A percentile compares a stretch with the other conserved stretches of the same genome.
Evolutionary conservation across 2,888 invertebrate genomes (phyloP).

Genomic region (Cryptocephalus moraei): DNA sequence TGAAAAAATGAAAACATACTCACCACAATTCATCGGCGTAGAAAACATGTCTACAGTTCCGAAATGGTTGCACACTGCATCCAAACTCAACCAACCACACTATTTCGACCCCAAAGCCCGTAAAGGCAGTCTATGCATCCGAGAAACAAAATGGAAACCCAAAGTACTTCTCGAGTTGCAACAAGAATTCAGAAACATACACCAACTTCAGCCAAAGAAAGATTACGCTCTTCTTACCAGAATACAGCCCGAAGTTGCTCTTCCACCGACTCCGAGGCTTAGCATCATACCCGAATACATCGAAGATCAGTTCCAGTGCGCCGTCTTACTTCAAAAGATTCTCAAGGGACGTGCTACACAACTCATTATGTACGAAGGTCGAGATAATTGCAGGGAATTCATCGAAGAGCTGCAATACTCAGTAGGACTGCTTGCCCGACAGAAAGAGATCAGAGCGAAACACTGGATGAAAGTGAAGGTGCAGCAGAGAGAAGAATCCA

Average conservation of each 20-base stretch:
- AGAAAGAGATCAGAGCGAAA: conserved; percentile 31
- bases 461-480: conserved; percentile 26
- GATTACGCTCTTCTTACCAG: conserved; percentile 21
- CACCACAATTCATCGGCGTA: conserved; percentile 36
- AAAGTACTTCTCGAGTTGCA: conserved; percentile 49
- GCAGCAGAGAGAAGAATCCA: conserved; percentile 30
- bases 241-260: conserved; percentile 16
- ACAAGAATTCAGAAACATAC: conserved; percentile 41
- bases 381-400: conserved; percentile 56
- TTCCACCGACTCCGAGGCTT: conserved; percentile 26
- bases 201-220: neutral
- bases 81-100: conserved; percentile 30
- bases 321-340: conserved; percentile 54
- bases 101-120: conserved; percentile 1
- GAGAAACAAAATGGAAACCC: conserved; percentile 56
- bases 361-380: conserved; percentile 61
- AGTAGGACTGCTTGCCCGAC: conserved; percentile 52
- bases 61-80: conserved; percentile 38
- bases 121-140: conserved; percentile 40
- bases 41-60: conserved; percentile 41
- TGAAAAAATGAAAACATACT: conserved; percentile 27
- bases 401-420: conserved; percentile 62
- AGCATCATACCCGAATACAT: conserved; percentile 28
- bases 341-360: conserved; percentile 64
- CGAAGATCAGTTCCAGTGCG: conserved; percentile 43